Percentiles rank a stretch among this genome's conserved stretches.
These are phyloP conservation scores for Pyrocephalus nanus DNA, from an alignment of 2,797 vertebrate genomes.

Conservation along the genomic window DNA sequence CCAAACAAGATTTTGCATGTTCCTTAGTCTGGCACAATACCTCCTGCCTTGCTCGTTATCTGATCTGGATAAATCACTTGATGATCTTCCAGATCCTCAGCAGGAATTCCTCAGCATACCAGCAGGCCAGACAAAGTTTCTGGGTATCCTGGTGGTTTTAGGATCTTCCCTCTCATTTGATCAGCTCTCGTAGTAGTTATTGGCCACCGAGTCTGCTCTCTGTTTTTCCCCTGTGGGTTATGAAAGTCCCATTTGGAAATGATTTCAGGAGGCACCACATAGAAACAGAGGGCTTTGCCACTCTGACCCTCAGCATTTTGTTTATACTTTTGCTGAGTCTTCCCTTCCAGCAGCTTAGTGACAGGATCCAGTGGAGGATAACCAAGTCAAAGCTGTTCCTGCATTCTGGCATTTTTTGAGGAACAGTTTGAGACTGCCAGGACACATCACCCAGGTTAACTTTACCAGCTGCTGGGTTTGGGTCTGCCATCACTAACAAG, in stretches of 20 bases:
- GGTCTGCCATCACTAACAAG: background rate
- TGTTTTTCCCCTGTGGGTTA: background rate
- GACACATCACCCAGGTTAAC: background rate
- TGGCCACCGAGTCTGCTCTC: background rate
- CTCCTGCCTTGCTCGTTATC: background rate
- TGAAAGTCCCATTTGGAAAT: background rate
- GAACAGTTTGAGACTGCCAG: background rate
- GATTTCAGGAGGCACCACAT: background rate
- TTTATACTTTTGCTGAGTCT: background rate
- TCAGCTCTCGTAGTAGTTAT: background rate
- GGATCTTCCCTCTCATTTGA: constrained; percentile 1
- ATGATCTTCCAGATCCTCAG: background rate
- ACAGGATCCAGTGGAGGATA: background rate
- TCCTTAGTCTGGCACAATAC: background rate
- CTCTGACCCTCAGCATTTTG: background rate
- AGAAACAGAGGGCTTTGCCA: background rate
- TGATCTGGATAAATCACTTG: background rate
- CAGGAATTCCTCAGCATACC: background rate
- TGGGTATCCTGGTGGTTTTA: background rate
- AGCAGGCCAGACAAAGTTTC: background rate
- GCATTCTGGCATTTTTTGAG: background rate
- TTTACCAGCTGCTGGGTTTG: background rate
- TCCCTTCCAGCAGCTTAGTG: background rate
- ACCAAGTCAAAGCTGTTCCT: background rate
- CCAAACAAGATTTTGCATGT: background rate